Conservation (phyloP, 64 coral and sea anemone species). For the Pachyseris speciosa region DNA sequence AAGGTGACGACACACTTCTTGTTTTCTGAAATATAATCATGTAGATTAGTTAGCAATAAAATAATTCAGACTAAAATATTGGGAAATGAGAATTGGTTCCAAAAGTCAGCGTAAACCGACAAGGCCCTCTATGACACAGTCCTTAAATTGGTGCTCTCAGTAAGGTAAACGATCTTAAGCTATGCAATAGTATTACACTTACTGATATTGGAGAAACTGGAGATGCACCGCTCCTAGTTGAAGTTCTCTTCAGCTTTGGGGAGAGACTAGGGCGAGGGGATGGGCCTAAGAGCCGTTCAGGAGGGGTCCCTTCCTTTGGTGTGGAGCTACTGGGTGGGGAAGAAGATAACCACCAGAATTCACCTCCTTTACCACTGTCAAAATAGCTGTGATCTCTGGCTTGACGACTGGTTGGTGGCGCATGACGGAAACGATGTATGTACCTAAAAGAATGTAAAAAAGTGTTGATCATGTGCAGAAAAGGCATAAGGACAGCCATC, state of each 20-base stretch:
- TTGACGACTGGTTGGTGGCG: constrained; percentile 76
- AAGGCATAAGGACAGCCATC: no score
- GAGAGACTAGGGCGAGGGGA: constrained; percentile 23
- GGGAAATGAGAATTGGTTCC: no score
- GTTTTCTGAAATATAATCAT: not conserved
- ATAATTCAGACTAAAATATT: no score
- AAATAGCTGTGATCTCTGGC: constrained; percentile 55
- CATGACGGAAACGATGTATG: constrained; percentile 87
- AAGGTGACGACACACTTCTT: constrained; percentile 32
- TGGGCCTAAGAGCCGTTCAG: constrained; percentile 2
- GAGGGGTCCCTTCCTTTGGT: constrained; percentile 66
- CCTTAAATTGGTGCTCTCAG: no score
- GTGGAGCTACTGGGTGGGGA: constrained; percentile 80
- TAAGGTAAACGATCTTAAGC: no score
- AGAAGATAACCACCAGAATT: constrained; percentile 84
- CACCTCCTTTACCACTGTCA: constrained; percentile 63
- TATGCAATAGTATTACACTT: no score
- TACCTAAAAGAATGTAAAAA: constrained; percentile 38
- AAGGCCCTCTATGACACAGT: no score
- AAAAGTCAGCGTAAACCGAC: no score
- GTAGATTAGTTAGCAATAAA: not conserved
- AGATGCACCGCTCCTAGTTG: not conserved
- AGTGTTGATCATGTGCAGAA: no score
- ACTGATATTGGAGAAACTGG: constrained; percentile 40
- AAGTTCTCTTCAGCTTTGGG: constrained; percentile 29